A percentile compares a stretch with the other conserved stretches of the same genome.
Evolutionary conservation across 2,113 vertebrate genomes (phyloP).

Genomic region (Amphilophus citrinellus): DNA sequence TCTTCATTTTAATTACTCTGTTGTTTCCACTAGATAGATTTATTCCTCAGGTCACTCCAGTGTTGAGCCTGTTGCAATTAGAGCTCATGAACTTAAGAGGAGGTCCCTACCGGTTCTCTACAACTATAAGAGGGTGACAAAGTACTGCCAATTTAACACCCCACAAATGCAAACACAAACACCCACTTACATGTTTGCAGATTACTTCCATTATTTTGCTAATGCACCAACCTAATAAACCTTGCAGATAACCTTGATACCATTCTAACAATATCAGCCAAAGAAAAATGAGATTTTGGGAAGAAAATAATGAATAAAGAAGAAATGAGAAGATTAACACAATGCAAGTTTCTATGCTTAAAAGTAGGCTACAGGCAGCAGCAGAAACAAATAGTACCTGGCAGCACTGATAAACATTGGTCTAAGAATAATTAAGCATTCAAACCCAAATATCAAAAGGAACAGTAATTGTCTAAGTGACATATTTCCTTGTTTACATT

Average conservation of each 20-base stretch:
- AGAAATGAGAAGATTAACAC: background rate
- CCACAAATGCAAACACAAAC: background rate
- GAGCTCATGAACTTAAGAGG: slow-evolving; percentile 12
- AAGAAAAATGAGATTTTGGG: background rate
- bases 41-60: slow-evolving; percentile 19
- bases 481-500: background rate
- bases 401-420: too few relatives aligned
- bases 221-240: background rate
- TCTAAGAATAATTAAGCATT: too few relatives aligned
- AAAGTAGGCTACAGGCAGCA: too few relatives aligned
- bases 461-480: background rate
- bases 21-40: slow-evolving; percentile 7
- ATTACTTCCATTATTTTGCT: background rate
- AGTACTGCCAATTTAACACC: background rate
- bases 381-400: too few relatives aligned
- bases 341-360: too few relatives aligned
- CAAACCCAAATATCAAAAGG: too few relatives aligned
- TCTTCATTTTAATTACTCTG: slow-evolving; percentile 24
- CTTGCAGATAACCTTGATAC: background rate
- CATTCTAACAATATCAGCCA: background rate
- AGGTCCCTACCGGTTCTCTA: background rate
- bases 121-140: slow-evolving; percentile 11
- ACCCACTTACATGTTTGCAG: background rate
- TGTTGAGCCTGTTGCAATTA: slow-evolving; percentile 23
- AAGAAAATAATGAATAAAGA: background rate